A percentile compares a stretch with the other conserved stretches of the same genome.
These are phyloP conservation scores for Atractosteus spatula DNA, from an alignment of 2,113 vertebrate species.

Conservation along the genomic window DNA sequence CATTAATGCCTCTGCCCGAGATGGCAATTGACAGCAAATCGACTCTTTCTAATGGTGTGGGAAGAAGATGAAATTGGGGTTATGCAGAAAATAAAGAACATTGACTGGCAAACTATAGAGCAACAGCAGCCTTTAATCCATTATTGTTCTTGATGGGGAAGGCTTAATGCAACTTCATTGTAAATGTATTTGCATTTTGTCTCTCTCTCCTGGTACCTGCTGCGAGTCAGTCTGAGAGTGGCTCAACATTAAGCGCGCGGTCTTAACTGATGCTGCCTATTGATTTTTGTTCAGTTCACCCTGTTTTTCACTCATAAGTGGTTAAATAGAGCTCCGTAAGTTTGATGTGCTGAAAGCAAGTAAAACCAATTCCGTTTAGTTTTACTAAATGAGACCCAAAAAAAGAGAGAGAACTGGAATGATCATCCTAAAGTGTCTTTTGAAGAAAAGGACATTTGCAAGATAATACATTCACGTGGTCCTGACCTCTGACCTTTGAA, in stretches of 20 bases:
- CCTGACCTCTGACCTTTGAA: too few species aligned
- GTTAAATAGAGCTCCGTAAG: too few species aligned
- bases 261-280: conserved; percentile 32
- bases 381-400: too few species aligned
- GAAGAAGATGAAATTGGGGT: conserved; percentile 64
- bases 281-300: conserved; percentile 34
- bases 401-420: too few species aligned
- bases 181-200: conserved; percentile 59
- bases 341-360: too few species aligned
- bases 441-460: too few species aligned
- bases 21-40: conserved; percentile 80
- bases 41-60: conserved; percentile 74
- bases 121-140: conserved; percentile 86
- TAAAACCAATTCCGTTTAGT: too few species aligned
- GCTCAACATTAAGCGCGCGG: conserved; percentile 17
- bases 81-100: conserved; percentile 78
- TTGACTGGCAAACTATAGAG: conserved; percentile 79
- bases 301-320: conserved; percentile 18
- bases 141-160: conserved; percentile 75
- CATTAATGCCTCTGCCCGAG: conserved; percentile 86
- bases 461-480: too few species aligned
- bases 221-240: conserved; percentile 54
- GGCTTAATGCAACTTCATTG: conserved; percentile 82
- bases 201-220: conserved; percentile 41
- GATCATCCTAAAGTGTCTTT: too few species aligned